Evolutionary conservation across 1,140 invertebrate genomes (phyloP).

Genomic region (Heliconius himera): DNA sequence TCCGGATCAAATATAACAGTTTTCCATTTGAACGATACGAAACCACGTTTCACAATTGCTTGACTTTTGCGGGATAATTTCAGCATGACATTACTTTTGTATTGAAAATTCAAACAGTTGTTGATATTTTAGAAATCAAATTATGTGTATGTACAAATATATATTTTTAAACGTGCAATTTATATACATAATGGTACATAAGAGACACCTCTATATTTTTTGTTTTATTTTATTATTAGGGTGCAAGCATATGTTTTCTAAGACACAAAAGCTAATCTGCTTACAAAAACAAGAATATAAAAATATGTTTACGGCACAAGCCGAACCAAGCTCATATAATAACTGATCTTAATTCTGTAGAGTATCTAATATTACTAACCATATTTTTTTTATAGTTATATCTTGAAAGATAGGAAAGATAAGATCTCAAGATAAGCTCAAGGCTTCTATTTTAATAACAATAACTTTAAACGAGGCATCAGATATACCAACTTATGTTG

Average conservation of each 20-base stretch:
- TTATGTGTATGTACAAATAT: no score
- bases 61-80: no score
- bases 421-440: conserved; percentile 5
- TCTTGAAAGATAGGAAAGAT: conserved; percentile 8
- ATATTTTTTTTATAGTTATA: neutral
- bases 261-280: neutral
- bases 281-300: neutral
- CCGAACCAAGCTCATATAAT: neutral
- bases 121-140: no score
- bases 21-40: neutral
- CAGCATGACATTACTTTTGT: no score
- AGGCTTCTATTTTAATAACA: conserved; percentile 22
- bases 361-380: neutral
- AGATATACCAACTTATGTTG: neutral
- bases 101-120: no score
- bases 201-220: no score
- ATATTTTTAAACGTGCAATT: no score
- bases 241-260: neutral
- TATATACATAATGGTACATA: no score
- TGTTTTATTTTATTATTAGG: no score
- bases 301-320: neutral
- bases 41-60: neutral
- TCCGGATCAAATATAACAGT: neutral
- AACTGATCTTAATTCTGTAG: neutral
- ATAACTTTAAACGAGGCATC: conserved; percentile 17